Base-by-base conservation (phyloP, 64 coral and sea anemone species). In the Cladopsammia gracilis region DNA sequence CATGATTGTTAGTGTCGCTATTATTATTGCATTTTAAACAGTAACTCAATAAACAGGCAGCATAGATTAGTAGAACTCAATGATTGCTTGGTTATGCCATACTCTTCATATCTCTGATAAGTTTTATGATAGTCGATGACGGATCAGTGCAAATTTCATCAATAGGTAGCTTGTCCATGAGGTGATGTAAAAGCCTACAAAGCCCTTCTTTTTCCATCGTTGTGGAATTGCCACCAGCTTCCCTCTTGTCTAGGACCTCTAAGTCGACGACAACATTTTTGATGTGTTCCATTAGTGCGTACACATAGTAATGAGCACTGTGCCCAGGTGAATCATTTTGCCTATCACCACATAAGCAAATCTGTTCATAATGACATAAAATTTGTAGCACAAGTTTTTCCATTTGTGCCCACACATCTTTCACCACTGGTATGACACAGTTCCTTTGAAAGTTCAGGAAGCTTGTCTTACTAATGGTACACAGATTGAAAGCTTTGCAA, bases 211-310 rank as follows among this genome's bases (percentile, higher is more conserved):
- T 90, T 61, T 90, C 89, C 89, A 90, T 89, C 6, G 49, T 76
- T 7, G 89, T 90, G 24, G 89, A 80, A 23, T 20, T 78, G 4
- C 77, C 89, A 42, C 73, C 52, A 20, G 77, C 46, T 76, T 90
- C 57, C 23, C 77, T 50, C 43, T 67, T 71, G 54, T 94, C 85
- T 13, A 94, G 75, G 7, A 94, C 62, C 9, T 88, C 75, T 0
- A 88, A 16, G 67, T 82, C 85, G 9, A 94, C 10, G 10, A 94
- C 71, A 19, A 87, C 85, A 70, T 76, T 82, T 1, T 60, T 53
- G 12, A 54, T 57, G 15, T 93, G 92, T 77, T 93, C 92, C 90
- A 92, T 92, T 45, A 84, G 58, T 44, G 62, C 72, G 48, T 92
- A 92, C 20, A 92, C 90, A 74, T 50, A 85, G 58, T 85, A 83